phyloP scores from a whole-genome alignment of 2,888 invertebrate species.

The Nomada flava region DNA sequence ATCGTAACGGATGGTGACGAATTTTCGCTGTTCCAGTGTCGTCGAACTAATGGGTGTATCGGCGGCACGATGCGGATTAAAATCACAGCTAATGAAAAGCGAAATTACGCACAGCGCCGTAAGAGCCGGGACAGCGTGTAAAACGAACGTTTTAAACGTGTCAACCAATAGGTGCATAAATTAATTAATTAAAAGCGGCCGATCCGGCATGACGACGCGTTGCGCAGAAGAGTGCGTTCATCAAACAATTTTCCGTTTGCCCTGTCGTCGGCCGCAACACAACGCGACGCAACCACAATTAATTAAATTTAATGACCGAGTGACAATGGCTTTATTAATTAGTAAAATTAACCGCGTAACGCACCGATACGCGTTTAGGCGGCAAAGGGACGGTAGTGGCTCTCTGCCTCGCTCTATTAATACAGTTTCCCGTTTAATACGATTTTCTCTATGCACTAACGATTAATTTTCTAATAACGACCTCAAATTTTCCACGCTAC shows the following conservation, averaged over 20 bases:
- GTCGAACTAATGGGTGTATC: constrained; percentile 15
- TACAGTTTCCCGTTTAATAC: constrained; percentile 32
- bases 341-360: constrained; percentile 64
- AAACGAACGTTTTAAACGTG: constrained; percentile 34
- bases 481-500: background rate
- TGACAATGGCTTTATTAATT: constrained; percentile 66
- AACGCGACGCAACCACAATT: constrained; percentile 51
- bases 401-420: constrained; percentile 30
- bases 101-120: background rate
- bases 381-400: background rate
- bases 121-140: background rate
- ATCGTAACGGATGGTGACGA: constrained; percentile 29
- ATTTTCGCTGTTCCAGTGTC: background rate
- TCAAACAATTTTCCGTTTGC: constrained; percentile 58
- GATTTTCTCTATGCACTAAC: constrained; percentile 22
- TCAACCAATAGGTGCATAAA: constrained; percentile 20
- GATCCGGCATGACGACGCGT: background rate
- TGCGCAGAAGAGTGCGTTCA: constrained; percentile 50
- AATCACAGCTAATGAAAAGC: constrained; percentile 29
- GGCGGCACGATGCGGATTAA: constrained; percentile 20
- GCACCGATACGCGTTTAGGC: constrained; percentile 26
- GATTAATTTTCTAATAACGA: constrained; percentile 42
- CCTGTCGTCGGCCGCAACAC: constrained; percentile 18
- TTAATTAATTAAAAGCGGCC: constrained; percentile 52
- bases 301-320: constrained; percentile 64